These are phyloP conservation scores for Andrena marginata DNA, from an alignment of 2,888 invertebrate genomes.

Conservation along the genomic window DNA sequence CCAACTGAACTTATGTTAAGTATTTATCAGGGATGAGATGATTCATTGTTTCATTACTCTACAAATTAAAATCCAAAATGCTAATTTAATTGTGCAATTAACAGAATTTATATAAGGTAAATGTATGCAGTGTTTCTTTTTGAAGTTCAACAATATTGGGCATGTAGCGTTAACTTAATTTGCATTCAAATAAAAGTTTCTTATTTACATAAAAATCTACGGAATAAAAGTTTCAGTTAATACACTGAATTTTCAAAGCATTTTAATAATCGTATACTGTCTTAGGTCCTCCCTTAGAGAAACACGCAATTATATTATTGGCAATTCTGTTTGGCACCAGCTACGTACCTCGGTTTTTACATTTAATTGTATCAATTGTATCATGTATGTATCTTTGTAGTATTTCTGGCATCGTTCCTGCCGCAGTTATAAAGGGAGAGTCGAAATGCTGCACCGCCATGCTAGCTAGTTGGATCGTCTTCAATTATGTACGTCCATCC, in stretches of 20 bases:
- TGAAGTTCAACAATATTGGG: too few species aligned
- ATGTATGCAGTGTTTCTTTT: not conserved
- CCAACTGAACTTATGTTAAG: not conserved
- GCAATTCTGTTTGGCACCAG: slow-evolving; percentile 52
- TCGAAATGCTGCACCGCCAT: slow-evolving; percentile 18
- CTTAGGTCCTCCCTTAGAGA: slow-evolving; percentile 5
- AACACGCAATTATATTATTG: slow-evolving; percentile 32
- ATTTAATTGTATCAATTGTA: slow-evolving; percentile 59
- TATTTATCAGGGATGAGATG: not conserved
- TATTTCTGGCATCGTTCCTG: slow-evolving; percentile 55
- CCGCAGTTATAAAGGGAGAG: slow-evolving; percentile 31
- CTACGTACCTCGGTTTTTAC: slow-evolving; percentile 23
- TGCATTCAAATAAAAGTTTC: too few species aligned
- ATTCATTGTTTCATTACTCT: not conserved
- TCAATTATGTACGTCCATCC: slow-evolving; percentile 38
- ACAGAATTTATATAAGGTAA: not conserved
- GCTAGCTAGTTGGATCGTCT: slow-evolving; percentile 30
- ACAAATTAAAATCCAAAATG: not conserved
- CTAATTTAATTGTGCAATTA: not conserved
- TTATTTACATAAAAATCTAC: too few species aligned
- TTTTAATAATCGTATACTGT: too few species aligned
- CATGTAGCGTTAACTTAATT: too few species aligned
- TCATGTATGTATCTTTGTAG: slow-evolving; percentile 56
- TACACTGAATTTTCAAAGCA: too few species aligned
- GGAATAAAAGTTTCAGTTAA: too few species aligned